phyloP scores from a whole-genome alignment of 2,113 vertebrate genomes.

The Pitta sordida region DNA sequence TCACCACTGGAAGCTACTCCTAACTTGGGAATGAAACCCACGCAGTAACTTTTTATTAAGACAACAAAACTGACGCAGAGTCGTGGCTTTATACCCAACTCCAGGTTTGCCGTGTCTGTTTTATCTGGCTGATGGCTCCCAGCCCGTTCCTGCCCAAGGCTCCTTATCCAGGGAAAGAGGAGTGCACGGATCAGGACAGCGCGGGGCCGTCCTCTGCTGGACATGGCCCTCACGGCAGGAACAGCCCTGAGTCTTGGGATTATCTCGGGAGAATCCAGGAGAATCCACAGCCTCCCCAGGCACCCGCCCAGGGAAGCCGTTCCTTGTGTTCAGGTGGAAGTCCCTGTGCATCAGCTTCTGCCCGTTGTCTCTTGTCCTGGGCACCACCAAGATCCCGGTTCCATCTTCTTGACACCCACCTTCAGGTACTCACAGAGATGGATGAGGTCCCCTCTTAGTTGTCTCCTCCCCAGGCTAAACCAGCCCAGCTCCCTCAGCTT shows the following conservation, averaged over 20 bases:
- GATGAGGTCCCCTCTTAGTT: background rate
- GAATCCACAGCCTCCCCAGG: background rate
- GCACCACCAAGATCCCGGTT: too few species aligned
- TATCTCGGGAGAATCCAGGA: background rate
- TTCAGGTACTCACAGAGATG: background rate
- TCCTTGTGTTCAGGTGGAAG: background rate
- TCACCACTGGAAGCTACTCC: background rate
- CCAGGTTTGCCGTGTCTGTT: background rate
- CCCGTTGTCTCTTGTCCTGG: background rate
- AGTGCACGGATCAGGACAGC: background rate
- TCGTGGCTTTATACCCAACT: background rate
- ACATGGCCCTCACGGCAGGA: background rate
- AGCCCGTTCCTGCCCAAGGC: background rate
- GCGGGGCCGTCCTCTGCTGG: background rate
- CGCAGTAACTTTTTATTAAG: background rate
- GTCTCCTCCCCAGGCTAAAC: background rate
- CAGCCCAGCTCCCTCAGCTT: background rate
- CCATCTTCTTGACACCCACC: background rate
- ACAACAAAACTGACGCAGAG: background rate
- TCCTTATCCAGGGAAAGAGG: background rate
- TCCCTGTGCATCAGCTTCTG: background rate
- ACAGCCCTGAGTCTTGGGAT: background rate
- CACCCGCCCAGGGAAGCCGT: accelerated
- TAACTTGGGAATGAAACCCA: background rate
- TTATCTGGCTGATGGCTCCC: too few species aligned